These are phyloP conservation scores for Mesocricetus auratus DNA, from an alignment of 2,113 vertebrate species.

Conservation along the genomic window DNA sequence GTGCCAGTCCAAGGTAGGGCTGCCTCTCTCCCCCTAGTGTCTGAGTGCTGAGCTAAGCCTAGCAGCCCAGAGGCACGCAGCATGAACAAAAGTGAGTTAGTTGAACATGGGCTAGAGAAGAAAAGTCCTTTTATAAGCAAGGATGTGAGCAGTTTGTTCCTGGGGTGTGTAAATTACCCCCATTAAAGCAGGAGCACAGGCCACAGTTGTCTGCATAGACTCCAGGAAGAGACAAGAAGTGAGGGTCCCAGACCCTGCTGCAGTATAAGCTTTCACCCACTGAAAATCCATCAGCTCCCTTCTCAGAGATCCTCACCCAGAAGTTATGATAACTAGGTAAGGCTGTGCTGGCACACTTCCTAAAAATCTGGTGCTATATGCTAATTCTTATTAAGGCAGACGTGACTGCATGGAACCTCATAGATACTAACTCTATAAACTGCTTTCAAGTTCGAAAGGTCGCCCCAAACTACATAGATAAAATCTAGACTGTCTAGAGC, in stretches of 20 bases:
- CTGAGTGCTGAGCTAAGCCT: neutral
- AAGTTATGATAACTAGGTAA: neutral
- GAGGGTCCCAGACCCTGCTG: neutral
- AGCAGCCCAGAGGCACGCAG: too few species aligned
- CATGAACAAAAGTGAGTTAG: neutral
- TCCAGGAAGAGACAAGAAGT: neutral
- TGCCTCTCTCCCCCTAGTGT: too few species aligned
- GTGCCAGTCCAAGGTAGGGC: neutral
- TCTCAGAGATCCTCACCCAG: neutral
- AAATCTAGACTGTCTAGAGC: slow-evolving; percentile 54
- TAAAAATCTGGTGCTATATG: neutral
- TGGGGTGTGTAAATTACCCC: neutral
- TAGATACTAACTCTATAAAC: neutral
- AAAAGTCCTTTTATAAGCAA: neutral
- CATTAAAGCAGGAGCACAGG: neutral
- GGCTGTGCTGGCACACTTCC: neutral
- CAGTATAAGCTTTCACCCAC: neutral
- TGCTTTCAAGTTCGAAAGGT: slow-evolving; percentile 30
- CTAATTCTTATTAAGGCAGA: slow-evolving; percentile 20
- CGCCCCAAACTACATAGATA: slow-evolving; percentile 41
- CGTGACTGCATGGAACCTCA: neutral
- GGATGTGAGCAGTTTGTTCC: neutral
- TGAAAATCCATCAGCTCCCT: neutral
- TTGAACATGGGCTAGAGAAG: rapidly evolving
- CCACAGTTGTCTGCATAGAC: neutral